Base-by-base conservation (phyloP, 2,888 invertebrate species). In the Phaedon cochleariae region DNA sequence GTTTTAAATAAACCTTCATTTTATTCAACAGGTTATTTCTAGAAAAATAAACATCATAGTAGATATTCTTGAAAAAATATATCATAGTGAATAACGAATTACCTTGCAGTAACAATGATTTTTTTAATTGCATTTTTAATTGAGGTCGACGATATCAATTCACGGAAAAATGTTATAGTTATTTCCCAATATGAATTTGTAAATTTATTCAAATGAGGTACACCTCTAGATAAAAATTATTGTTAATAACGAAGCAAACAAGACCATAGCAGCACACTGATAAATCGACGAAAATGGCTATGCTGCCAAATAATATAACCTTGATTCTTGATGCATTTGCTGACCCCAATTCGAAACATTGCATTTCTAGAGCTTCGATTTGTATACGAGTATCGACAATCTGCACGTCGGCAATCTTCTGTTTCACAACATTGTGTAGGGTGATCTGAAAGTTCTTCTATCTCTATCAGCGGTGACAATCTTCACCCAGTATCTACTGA, bases 281-380 rank as follows among this genome's bases (percentile, higher is more conserved):
- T 65, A 65, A 70, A 62, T 59, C 63, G 68, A 68, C 61, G 68
- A 59, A 65, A 63, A 65, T 65, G 58, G 67, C 57, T 62, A 63
- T 61, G 63, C 64, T 70, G 74, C 77, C 77, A 81, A 81, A 81
- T 76, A 75, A 77, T 77, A 73, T 79, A 80, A 79, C 82, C 82
- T 82, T 82, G 82, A 41, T 41, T 15, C n/a, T 82, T 82, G 82
- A 77, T 79, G 80, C 78, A 81, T 80, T 81, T 80, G 78, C 80
- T 80, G 83, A 82, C 83, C 83, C 79, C 82, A 82, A 79, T 83
- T 82, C 80, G 74, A 80, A 81, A 73, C 82, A 75, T 81, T 82
- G 81, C 82, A 81, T 80, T 81, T 81, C 81, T 81, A 72, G 74
- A 72, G 65, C 65, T 65, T 65, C 59, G 21, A 29, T 59, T n/a